Conservation (phyloP, 2,797 vertebrate genomes). For the Channa striata region DNA sequence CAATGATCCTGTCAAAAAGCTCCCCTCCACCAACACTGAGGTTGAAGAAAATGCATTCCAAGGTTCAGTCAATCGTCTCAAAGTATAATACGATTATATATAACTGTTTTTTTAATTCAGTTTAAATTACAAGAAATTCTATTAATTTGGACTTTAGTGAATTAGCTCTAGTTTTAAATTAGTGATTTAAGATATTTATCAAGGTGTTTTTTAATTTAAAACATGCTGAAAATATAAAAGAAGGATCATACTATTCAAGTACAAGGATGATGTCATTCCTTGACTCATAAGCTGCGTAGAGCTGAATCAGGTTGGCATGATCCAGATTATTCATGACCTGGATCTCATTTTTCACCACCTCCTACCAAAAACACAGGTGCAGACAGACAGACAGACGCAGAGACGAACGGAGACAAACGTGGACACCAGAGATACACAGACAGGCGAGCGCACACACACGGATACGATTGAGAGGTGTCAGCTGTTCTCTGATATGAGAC, state of each 20-base stretch:
- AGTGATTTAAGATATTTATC: background rate
- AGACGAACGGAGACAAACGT: conserved; percentile 34
- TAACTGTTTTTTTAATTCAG: too few relatives aligned
- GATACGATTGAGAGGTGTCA: conserved; percentile 69
- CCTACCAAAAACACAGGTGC: conserved; percentile 82
- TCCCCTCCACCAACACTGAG: conserved; percentile 95
- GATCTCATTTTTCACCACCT: conserved; percentile 97
- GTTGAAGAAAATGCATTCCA: conserved; percentile 38
- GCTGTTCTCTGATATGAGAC: conserved; percentile 71
- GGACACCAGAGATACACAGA: conserved; percentile 22
- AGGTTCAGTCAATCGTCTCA: background rate
- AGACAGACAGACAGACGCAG: conserved; percentile 45
- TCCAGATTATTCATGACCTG: conserved; percentile 97
- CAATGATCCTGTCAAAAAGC: conserved; percentile 95
- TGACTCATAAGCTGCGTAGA: conserved; percentile 97
- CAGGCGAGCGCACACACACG: conserved; percentile 11
- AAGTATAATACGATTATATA: background rate
- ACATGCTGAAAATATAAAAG: conserved; percentile 45
- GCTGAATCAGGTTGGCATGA: conserved; percentile 95
- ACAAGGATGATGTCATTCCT: conserved; percentile 94
- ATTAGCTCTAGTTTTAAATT: background rate
- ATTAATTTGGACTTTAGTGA: background rate
- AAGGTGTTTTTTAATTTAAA: conserved; percentile 13
- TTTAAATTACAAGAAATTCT: background rate
- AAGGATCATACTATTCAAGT: conserved; percentile 94